Base-by-base conservation (phyloP, 2,113 vertebrate species). In the Pedetes capensis region DNA sequence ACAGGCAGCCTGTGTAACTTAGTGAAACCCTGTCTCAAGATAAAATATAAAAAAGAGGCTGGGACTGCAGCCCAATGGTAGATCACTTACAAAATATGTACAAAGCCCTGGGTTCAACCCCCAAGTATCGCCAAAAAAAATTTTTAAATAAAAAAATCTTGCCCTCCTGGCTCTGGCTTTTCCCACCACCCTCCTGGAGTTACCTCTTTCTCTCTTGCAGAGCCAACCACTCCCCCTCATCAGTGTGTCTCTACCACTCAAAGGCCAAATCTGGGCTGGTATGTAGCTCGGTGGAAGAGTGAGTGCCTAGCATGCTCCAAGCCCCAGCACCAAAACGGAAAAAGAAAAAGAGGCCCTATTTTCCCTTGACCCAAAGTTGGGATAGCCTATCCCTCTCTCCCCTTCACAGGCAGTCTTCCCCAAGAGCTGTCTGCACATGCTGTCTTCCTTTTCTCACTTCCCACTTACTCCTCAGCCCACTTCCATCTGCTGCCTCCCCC, bases 401-500 rank as follows among this genome's bases (percentile, higher is more conserved):
- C 23, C n/a, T 59, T 88, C 85, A n/a, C n/a, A 91, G 95, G n/a
- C 85, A 34, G 34, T 66, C 88, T 79, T 87, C 81, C 66, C 88
- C 55, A 9, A 42, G 86, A 59, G 51, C 91, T 93, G 83, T 93
- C 92, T 89, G 64, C 29, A 39, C 81, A 79, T 14, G 17, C 20
- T 20, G 53, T 51, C 95, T 97, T 89, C 80, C 97, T 89, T 75
- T 92, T 92, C 93, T 93, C 91, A 92, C 96, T 92, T 96, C 95
- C 96, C 82, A 93, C 95, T 89, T 68, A 59, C 91, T 93, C 86
- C 72, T 72, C 96, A 95, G 5, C 95, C 95, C 74, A 82, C 91
- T 88, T 92, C 97, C 97, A 97, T 96, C 96, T 97, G 97, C 93
- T 96, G 39, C 94, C 86, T 88, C 91, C 93, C 86, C 78, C 81